Evolutionary conservation across 2,888 invertebrate genomes (phyloP).

Genomic region (Patella pellucida): DNA sequence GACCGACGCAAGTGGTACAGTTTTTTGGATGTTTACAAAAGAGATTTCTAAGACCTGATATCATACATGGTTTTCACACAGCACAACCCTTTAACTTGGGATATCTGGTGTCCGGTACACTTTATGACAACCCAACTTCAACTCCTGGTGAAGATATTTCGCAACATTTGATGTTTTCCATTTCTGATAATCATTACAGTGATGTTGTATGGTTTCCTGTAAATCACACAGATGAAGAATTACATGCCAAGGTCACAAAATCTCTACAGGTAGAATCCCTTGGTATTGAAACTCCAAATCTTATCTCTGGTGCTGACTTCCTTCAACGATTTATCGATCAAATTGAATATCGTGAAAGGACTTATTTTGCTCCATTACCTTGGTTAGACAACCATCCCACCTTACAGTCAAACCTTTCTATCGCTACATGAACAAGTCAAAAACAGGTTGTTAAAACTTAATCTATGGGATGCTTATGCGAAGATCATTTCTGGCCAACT

Average conservation of each 20-base stretch:
- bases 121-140: too few relatives aligned
- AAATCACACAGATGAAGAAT: not conserved
- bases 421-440: conserved; percentile 6
- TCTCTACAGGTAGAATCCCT: not conserved
- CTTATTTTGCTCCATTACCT: not conserved
- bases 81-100: too few relatives aligned
- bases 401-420: not conserved
- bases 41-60: too few relatives aligned
- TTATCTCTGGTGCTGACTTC: not conserved
- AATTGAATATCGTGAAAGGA: conserved; percentile 1
- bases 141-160: too few relatives aligned
- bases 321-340: not conserved
- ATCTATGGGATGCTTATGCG: not conserved
- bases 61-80: too few relatives aligned
- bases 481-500: not conserved
- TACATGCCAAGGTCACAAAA: not conserved
- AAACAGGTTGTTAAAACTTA: not conserved
- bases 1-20: not conserved
- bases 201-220: not conserved
- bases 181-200: too few relatives aligned
- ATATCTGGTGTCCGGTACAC: too few relatives aligned
- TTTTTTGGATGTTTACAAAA: too few relatives aligned
- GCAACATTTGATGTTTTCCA: too few relatives aligned
- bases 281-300: not conserved
- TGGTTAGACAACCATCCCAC: not conserved